These are phyloP conservation scores for Neuroscelio doddi DNA, from an alignment of 2,888 invertebrate genomes.

Conservation along the genomic window DNA sequence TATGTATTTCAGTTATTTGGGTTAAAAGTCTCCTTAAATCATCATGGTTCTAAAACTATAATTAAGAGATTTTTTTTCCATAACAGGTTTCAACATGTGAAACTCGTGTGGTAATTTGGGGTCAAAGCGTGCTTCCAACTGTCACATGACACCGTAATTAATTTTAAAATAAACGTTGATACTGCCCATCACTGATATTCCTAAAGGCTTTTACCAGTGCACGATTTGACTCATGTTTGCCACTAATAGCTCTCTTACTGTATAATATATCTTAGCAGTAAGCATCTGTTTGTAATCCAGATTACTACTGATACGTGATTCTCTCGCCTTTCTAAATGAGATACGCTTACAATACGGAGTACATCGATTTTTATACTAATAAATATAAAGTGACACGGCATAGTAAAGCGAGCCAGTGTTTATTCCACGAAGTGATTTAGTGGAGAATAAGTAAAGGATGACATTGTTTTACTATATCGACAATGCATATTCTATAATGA, in stretches of 20 bases:
- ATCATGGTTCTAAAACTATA: too few relatives aligned
- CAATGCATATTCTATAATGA: neutral
- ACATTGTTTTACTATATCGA: constrained; percentile 8
- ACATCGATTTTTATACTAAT: constrained; percentile 18
- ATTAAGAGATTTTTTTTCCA: neutral
- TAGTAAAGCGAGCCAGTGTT: constrained; percentile 8
- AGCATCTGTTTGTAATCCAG: constrained; percentile 16
- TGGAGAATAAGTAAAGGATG: neutral
- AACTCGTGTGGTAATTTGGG: neutral
- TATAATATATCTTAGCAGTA: constrained; percentile 1
- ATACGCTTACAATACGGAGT: constrained; percentile 14
- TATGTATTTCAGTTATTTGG: too few relatives aligned
- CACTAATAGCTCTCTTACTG: neutral
- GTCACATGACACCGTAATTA: neutral
- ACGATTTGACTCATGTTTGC: constrained; percentile 6
- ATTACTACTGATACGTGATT: constrained; percentile 13
- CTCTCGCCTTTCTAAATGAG: constrained; percentile 20
- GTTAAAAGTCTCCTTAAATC: too few relatives aligned
- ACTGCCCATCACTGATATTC: neutral
- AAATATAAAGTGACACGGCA: constrained; percentile 21
- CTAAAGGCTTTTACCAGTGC: neutral
- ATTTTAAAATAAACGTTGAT: neutral
- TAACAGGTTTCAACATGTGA: neutral
- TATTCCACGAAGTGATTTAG: constrained; percentile 14
- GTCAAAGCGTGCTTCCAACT: neutral